Evolutionary conservation across 2,888 invertebrate species (phyloP).

Genomic region (Nycteola revayana): DNA sequence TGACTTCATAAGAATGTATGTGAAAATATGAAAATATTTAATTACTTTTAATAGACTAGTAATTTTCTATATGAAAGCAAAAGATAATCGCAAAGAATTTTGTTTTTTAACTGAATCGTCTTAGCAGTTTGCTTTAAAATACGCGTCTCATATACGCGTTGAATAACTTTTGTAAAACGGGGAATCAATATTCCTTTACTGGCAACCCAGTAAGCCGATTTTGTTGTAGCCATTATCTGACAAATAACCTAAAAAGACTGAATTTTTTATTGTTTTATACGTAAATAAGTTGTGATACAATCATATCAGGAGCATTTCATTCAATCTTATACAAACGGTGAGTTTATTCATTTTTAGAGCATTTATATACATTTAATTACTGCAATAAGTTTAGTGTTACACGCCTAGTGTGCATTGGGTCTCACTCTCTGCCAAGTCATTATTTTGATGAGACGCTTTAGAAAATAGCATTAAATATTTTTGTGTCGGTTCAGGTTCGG

Average conservation of each 20-base stretch:
- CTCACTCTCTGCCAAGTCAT: slow-evolving; percentile 13
- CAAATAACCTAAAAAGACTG: slow-evolving; percentile 69
- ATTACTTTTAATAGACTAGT: too few relatives aligned
- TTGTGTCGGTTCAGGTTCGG: too few relatives aligned
- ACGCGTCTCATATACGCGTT: too few relatives aligned
- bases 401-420: slow-evolving; percentile 17
- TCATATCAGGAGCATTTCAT: slow-evolving; percentile 18
- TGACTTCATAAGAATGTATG: too few relatives aligned
- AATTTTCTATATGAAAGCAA: too few relatives aligned
- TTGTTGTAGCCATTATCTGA: slow-evolving; percentile 39
- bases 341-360: slow-evolving; percentile 18
- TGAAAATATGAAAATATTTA: too few relatives aligned
- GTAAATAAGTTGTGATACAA: slow-evolving; percentile 31
- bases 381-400: slow-evolving; percentile 3
- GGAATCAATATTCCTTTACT: too few relatives aligned
- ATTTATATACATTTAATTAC: slow-evolving; percentile 1
- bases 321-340: slow-evolving; percentile 14
- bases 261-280: slow-evolving; percentile 52
- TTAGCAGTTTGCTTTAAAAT: too few relatives aligned
- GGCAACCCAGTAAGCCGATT: slow-evolving; percentile 5
- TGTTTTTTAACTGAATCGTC: too few relatives aligned
- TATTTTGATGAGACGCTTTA: slow-evolving; percentile 10
- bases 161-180: too few relatives aligned
- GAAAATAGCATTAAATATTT: too few relatives aligned
- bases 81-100: too few relatives aligned